These are phyloP conservation scores for Pegea sp. DNA, from an alignment of 23 tunicate genomes.

Conservation along the genomic window DNA sequence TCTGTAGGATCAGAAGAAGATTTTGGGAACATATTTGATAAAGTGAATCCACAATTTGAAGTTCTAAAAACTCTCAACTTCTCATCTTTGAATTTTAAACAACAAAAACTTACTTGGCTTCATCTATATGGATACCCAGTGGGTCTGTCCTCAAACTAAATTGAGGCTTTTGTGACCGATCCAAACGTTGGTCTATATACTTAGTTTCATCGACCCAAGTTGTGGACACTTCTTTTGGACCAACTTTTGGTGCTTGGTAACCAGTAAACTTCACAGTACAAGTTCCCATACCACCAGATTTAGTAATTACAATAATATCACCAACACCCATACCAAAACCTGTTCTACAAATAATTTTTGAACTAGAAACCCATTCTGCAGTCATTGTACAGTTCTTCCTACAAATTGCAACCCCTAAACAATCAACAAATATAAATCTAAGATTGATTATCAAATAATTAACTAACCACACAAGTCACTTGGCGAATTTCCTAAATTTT, in stretches of 20 bases:
- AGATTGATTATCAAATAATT: neutral
- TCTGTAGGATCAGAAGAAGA: constrained; percentile 95
- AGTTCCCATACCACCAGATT: constrained; percentile 72
- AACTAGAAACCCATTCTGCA: constrained; percentile 77
- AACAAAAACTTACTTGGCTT: neutral
- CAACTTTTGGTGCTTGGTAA: constrained; percentile 3
- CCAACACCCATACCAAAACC: constrained; percentile 51
- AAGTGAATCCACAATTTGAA: too few species aligned
- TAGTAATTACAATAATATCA: constrained; percentile 66
- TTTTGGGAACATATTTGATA: too few species aligned
- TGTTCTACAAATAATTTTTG: constrained; percentile 77
- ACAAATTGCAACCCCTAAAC: constrained; percentile 70
- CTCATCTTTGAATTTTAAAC: neutral
- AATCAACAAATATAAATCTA: too few species aligned
- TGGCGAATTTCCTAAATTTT: constrained; percentile 66
- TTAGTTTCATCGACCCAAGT: constrained; percentile 95
- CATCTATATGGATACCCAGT: constrained; percentile 17
- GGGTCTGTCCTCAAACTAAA: constrained; percentile 64
- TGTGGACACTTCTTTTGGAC: constrained; percentile 39
- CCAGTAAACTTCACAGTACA: constrained; percentile 58
- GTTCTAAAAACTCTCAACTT: neutral
- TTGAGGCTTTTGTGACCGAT: constrained; percentile 31
- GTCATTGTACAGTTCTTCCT: constrained; percentile 68
- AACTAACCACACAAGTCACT: constrained; percentile 46
- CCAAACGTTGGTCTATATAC: constrained; percentile 65